These are phyloP conservation scores for Amia ocellicauda DNA, from an alignment of 2,113 vertebrate species.

Conservation along the genomic window DNA sequence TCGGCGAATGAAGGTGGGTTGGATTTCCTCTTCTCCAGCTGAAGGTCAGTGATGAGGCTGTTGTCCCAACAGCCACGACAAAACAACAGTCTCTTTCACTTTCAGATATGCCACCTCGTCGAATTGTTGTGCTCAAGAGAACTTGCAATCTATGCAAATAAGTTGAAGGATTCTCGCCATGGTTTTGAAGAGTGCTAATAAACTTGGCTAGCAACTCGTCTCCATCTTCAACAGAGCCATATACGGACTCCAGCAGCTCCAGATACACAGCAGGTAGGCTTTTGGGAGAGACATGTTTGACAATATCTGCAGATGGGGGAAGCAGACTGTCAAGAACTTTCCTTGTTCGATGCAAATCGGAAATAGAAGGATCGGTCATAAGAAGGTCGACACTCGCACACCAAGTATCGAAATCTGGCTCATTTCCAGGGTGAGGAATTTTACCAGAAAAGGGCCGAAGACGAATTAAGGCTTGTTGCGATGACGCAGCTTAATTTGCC, in stretches of 20 bases:
- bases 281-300: conserved; percentile 2
- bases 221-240: conserved; percentile 11
- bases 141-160: no score
- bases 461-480: not conserved
- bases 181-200: no score
- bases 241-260: not conserved
- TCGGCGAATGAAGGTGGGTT: conserved; percentile 10
- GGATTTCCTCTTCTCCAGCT: conserved; percentile 15
- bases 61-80: no score
- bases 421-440: conserved; percentile 1
- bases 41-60: not conserved
- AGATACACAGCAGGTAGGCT: not conserved
- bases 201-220: no score
- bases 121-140: no score
- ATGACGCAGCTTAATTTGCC: not conserved
- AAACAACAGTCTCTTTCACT: no score
- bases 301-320: conserved; percentile 10
- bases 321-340: conserved; percentile 10
- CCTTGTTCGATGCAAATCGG: not conserved
- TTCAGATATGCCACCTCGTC: no score
- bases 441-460: conserved; percentile 24
- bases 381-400: conserved; percentile 12
- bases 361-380: conserved; percentile 2
- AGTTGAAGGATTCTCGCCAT: no score
- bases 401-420: conserved; percentile 22